These are phyloP conservation scores for Pegoplata infirma DNA, from an alignment of 2,888 invertebrate genomes.

Conservation along the genomic window DNA sequence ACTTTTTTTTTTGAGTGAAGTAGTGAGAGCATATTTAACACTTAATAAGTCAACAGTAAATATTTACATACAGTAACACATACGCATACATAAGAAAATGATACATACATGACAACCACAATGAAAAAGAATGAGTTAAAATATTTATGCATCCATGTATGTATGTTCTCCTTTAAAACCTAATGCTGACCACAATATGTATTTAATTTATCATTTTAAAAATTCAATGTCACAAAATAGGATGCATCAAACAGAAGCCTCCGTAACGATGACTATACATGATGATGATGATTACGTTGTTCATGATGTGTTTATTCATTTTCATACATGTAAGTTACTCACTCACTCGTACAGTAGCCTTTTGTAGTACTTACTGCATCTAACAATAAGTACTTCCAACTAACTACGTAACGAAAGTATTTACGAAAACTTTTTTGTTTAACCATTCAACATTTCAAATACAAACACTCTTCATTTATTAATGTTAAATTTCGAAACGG, in stretches of 20 bases:
- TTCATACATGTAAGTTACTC: neutral
- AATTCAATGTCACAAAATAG: too few species aligned
- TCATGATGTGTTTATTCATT: neutral
- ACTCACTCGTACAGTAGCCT: neutral
- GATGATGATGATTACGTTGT: neutral
- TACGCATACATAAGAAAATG: neutral
- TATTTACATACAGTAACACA: conserved; percentile 67
- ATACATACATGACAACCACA: neutral
- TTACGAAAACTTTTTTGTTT: too few species aligned
- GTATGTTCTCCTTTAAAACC: too few species aligned
- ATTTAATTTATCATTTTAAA: neutral
- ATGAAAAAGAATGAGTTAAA: neutral
- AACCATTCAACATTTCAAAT: conserved; percentile 28
- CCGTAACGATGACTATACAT: neutral
- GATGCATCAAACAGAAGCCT: neutral
- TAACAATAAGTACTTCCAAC: too few species aligned
- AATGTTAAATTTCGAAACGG: conserved; percentile 43
- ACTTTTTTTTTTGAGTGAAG: too few species aligned
- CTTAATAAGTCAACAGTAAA: conserved; percentile 73
- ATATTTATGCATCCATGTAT: too few species aligned
- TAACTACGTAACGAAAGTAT: neutral
- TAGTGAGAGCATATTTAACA: conserved; percentile 66
- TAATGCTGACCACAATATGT: neutral
- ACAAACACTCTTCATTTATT: conserved; percentile 25
- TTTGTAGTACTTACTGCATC: neutral